A percentile compares a stretch with the other conserved stretches of the same genome.
Evolutionary conservation across 2,113 vertebrate genomes (phyloP).

Genomic region (Pteronura brasiliensis): DNA sequence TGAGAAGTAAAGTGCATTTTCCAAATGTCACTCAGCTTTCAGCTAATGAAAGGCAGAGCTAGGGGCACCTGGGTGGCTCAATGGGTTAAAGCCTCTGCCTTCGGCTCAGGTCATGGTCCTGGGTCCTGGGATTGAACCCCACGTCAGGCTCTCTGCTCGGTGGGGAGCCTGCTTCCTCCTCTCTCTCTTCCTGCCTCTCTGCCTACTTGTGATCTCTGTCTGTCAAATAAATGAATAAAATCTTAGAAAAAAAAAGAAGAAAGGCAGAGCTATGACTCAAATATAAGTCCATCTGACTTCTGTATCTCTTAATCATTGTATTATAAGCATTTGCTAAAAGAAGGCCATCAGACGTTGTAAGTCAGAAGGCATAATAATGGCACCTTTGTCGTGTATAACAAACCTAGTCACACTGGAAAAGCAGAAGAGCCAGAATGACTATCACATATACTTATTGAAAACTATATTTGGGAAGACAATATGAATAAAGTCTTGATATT

Average conservation of each 20-base stretch:
- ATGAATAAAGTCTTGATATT: neutral
- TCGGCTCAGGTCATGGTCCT: no score
- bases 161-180: no score
- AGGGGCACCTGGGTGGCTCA: no score
- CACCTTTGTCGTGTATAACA: neutral
- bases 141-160: no score
- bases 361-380: neutral
- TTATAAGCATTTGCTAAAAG: neutral
- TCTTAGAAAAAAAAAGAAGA: neutral
- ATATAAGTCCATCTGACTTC: neutral
- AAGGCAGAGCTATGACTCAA: neutral
- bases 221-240: no score
- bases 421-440: neutral
- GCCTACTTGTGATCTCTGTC: no score
- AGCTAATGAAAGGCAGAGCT: neutral
- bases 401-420: neutral
- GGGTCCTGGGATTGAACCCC: no score
- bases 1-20: neutral
- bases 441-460: neutral
- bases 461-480: neutral
- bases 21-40: neutral
- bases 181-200: no score
- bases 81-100: no score
- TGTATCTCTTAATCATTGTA: neutral
- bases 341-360: neutral